Evolutionary conservation across 2,113 vertebrate genomes (phyloP), one percentile per base, ranked within the genome.

Genomic region (Melanerpes formicivorus): DNA sequence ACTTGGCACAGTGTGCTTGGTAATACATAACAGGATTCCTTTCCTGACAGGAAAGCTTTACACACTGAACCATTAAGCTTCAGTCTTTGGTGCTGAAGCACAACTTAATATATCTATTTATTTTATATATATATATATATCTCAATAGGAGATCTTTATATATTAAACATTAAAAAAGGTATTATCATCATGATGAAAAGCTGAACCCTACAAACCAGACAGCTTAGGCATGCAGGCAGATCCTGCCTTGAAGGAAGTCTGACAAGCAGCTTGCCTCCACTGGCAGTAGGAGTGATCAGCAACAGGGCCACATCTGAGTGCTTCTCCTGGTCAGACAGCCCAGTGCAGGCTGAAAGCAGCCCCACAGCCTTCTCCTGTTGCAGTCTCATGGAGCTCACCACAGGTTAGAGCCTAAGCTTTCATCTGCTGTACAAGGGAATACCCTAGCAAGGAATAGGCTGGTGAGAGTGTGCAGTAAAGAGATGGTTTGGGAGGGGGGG

Each of bases 221-320:
- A 75, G 77, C 27, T 90, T 62, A 94, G 30, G 58, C 84, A 76
- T 95, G 90, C 90, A 90, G 8, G 82, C 81, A 65, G 84, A 92
- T 79, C 71, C 25, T 66, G 81, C 78, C 44, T 4, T 84, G 84
- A 93, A 82, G 91, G 94, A 93, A 93, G 64, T 88, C 74, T 79
- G 74, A 93, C 88, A 96, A 92, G 84, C 65, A 56, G 52, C 90
- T 90, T 81, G 79, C 81, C 56, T 71, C 6, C 76, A 27, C 82
- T 79, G 84, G 64, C 75, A 90, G 84, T 93, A 94, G 92, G 6
- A 90, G 75, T 78, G 10, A 62, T 44, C 58, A 92, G 21, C 78
- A 92, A 79, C 79, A 90, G 62, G 81, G 90, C 74, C 95, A 95
- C 84, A 88, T 92, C 75, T 89, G 96, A 81, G 48, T 74, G 84